Conservation (phyloP, 2,888 invertebrate genomes). For the Drosophila melanosoma region DNA sequence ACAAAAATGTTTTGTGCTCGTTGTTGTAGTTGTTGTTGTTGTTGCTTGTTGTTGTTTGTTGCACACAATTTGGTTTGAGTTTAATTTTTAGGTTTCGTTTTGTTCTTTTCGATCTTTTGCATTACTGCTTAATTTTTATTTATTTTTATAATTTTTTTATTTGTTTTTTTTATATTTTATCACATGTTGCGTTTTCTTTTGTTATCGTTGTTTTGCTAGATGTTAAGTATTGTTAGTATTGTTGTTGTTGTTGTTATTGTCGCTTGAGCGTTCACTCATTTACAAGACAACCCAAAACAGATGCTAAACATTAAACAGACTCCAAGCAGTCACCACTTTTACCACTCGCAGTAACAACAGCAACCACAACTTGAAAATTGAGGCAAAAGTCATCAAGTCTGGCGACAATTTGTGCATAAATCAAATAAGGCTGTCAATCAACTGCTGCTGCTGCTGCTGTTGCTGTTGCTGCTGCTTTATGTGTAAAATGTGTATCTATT, state of each 20-base stretch:
- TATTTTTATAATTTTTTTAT: slow-evolving; percentile 5
- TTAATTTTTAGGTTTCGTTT: slow-evolving; percentile 7
- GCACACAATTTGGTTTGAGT: slow-evolving; percentile 24
- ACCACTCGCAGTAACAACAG: slow-evolving; percentile 5
- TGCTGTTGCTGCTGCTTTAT: neutral
- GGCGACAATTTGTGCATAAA: slow-evolving; percentile 53
- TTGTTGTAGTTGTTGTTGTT: slow-evolving; percentile 27
- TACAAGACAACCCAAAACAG: slow-evolving; percentile 20
- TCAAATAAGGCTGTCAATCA: slow-evolving; percentile 62
- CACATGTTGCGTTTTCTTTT: slow-evolving; percentile 29
- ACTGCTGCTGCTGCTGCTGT: neutral
- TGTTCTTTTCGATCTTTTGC: neutral
- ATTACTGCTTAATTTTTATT: slow-evolving; percentile 8
- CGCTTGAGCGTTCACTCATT: slow-evolving; percentile 16
- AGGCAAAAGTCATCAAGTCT: slow-evolving; percentile 38
- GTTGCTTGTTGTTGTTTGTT: slow-evolving; percentile 32
- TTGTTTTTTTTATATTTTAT: slow-evolving; percentile 34
- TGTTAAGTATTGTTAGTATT: slow-evolving; percentile 17
- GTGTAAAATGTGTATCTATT: slow-evolving; percentile 10
- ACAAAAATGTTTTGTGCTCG: slow-evolving; percentile 16
- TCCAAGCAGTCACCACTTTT: slow-evolving; percentile 38
- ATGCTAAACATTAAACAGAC: slow-evolving; percentile 33
- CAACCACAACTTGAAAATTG: slow-evolving; percentile 24
- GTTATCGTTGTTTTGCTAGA: slow-evolving; percentile 27
- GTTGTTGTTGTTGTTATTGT: slow-evolving; percentile 24